Evolutionary conservation across 2,888 invertebrate species (phyloP).

Genomic region (Drosophila koepferae): DNA sequence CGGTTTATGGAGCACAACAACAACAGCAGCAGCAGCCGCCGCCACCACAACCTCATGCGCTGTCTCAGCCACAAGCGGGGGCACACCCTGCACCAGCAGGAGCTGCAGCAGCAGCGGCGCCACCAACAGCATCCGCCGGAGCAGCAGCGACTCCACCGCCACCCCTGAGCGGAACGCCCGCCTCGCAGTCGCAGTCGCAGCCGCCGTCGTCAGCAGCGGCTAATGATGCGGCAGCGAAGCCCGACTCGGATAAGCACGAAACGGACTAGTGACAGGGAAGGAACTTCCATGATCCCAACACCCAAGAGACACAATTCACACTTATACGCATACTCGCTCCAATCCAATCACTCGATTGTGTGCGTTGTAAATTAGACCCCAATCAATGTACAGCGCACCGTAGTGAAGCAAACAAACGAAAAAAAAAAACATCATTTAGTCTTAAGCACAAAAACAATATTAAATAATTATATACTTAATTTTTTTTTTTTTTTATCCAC

Average conservation of each 20-base stretch:
- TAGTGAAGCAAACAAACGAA: background rate
- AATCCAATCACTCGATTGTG: constrained; percentile 9
- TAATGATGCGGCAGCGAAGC: constrained; percentile 61
- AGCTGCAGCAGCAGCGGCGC: constrained; percentile 41
- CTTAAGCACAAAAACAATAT: constrained; percentile 32
- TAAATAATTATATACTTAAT: constrained; percentile 7
- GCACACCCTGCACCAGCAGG: constrained; percentile 37
- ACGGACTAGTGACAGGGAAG: constrained; percentile 64
- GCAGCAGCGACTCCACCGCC: constrained; percentile 16
- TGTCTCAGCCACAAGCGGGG: constrained; percentile 34
- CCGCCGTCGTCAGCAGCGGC: constrained; percentile 24
- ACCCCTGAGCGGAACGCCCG: constrained; percentile 22
- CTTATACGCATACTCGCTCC: constrained; percentile 6
- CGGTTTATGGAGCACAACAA: constrained; percentile 48
- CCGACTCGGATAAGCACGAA: constrained; percentile 83
- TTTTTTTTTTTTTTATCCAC: constrained; percentile 7
- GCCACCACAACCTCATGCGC: constrained; percentile 28
- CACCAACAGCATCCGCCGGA: constrained; percentile 44
- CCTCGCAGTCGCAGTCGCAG: constrained; percentile 42
- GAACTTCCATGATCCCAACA: background rate
- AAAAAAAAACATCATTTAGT: constrained; percentile 27
- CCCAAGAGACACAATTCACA: background rate
- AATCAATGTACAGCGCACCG: constrained; percentile 26
- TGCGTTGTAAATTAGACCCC: constrained; percentile 37
- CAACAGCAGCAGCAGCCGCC: constrained; percentile 21